A percentile compares a stretch with the other conserved stretches of the same genome.
Conservation (phyloP, 2,113 vertebrate species). For the Ornithorhynchus anatinus region DNA sequence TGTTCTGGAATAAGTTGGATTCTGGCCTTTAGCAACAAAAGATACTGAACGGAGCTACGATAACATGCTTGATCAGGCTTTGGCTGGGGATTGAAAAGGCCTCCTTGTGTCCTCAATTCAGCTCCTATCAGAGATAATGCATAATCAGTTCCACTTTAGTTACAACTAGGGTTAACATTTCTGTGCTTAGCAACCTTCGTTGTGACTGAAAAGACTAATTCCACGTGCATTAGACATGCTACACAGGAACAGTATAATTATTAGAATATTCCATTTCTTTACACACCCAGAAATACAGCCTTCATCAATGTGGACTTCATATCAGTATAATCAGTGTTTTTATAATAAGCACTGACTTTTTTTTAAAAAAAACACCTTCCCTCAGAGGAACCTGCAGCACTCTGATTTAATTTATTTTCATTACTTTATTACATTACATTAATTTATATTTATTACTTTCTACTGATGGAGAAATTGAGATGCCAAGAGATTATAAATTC, state of each 20-base stretch:
- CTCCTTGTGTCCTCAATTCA: constrained; percentile 18
- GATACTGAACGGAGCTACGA: constrained; percentile 22
- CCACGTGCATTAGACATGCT: no score
- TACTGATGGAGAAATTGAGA: background rate
- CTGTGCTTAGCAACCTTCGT: constrained; percentile 18
- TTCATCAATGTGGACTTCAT: no score
- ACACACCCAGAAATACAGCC: no score
- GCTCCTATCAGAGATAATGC: constrained; percentile 25
- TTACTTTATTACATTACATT: no score
- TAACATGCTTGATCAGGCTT: constrained; percentile 23
- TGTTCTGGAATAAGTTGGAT: background rate
- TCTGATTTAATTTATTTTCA: no score
- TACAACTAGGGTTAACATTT: constrained; percentile 20
- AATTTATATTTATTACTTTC: background rate
- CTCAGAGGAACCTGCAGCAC: no score
- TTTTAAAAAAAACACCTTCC: no score
- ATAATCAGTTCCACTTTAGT: constrained; percentile 37
- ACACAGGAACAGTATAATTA: no score
- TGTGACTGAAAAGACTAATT: no score
- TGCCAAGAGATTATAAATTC: background rate
- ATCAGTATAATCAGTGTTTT: no score
- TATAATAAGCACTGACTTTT: no score
- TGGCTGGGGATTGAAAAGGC: constrained; percentile 16
- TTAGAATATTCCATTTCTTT: no score
- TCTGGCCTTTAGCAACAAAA: background rate